phyloP scores from a whole-genome alignment of 2,113 vertebrate species.

The Petaurus breviceps region DNA sequence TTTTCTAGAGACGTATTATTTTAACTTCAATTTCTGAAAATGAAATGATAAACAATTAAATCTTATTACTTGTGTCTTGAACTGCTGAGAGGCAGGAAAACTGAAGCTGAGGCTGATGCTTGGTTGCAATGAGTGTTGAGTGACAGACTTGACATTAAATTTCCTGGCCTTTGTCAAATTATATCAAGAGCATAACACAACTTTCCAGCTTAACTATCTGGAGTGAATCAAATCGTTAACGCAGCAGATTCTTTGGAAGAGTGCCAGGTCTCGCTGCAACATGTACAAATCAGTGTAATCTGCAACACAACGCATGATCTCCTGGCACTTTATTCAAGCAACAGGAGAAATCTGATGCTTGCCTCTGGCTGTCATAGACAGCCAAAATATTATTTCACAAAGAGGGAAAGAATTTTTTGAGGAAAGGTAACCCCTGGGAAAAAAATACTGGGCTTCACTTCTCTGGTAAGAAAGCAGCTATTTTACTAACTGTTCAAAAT shows the following conservation, averaged over 20 bases:
- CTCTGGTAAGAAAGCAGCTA: neutral
- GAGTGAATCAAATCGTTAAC: constrained; percentile 66
- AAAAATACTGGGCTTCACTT: neutral
- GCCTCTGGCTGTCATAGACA: constrained; percentile 37
- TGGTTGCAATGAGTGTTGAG: constrained; percentile 61
- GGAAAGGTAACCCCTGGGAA: neutral
- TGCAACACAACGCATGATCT: constrained; percentile 43
- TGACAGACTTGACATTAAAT: constrained; percentile 65
- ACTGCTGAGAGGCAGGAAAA: neutral
- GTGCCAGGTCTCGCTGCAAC: constrained; percentile 60
- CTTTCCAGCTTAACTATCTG: constrained; percentile 63
- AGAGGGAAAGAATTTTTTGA: neutral
- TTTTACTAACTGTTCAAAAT: constrained; percentile 17
- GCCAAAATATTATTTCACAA: constrained; percentile 36
- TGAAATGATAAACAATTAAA: constrained; percentile 60
- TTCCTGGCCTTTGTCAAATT: constrained; percentile 69
- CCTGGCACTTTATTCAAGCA: constrained; percentile 54
- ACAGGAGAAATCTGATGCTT: constrained; percentile 43
- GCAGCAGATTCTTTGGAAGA: constrained; percentile 56
- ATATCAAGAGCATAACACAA: constrained; percentile 56
- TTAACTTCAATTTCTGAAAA: constrained; percentile 27
- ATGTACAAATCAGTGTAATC: constrained; percentile 52
- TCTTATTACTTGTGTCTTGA: neutral
- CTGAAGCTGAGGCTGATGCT: constrained; percentile 6
- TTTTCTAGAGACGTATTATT: constrained; percentile 41